Base-by-base conservation (phyloP, 2,113 vertebrate genomes). In the Tichodroma muraria region DNA sequence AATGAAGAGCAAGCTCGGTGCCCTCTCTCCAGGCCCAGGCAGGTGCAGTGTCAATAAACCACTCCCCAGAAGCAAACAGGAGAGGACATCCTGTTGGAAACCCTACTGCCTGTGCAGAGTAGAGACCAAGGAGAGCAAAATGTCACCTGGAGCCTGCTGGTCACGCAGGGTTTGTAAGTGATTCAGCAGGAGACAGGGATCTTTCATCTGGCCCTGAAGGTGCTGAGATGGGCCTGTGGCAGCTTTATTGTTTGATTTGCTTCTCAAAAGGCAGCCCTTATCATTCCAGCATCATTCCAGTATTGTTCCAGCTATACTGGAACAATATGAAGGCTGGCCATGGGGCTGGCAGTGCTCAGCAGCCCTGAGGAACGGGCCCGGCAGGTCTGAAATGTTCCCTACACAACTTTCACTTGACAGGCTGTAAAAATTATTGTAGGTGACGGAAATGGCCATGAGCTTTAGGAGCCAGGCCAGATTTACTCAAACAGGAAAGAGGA, bases 401-500 rank as follows among this genome's bases (percentile, higher is more conserved):
- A 31, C n/a, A 49, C 44, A 77, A 63, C 40, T 87, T 85, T 72
- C 37, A 80, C 68, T 83, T 2, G 2, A 68, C 61, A 71, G 33
- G 18, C 15, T 31, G 57, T 37, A 72, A 85, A 90, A 91, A 71
- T 49, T 13, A 57, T 33, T 47, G 61, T 28, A 88, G 57, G 73
- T 54, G 82, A 79, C 0, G 8, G 92, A 93, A 91, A 90, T 8
- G 40, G 68, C 47, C 3, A 0, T 4, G 22, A 93, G 49, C 30
- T 90, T 92, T 78, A 66, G 94, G n/a, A 92, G 60, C 21, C 31
- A 31, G 24, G 52, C 64, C 94, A 90, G 50, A 59, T 52, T 54
- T 78, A 75, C 37, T 78, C 56, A 50, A 85, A 73, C 47, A 95
- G 94, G 92, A 93, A 94, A 88, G 42, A 95, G 82, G 90, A 95